Base-by-base conservation (phyloP, 2,797 vertebrate species). In the Periophthalmus magnuspinnatus region DNA sequence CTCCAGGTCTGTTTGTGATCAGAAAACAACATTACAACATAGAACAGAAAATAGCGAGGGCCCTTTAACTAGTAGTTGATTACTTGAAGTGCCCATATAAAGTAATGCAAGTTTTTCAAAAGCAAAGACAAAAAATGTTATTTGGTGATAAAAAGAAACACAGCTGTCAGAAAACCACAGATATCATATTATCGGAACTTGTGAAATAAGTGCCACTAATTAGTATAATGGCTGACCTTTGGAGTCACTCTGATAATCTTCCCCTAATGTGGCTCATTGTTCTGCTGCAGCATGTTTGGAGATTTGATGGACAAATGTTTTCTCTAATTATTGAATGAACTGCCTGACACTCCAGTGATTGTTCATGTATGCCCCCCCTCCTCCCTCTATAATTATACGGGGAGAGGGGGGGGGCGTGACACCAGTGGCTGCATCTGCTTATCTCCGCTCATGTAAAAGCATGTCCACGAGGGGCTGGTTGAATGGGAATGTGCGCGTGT, bases 301-400 rank as follows among this genome's bases (percentile, higher is more conserved):
- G 0, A 54, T 69, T 28, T 13, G 28, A 16, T 22, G 14, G 38
- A 2, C 34, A 74, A 66, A 17, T 64, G 62, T 64, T 70, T 65
- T 69, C 56, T 22, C 59, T 55, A 28, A 77, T 77, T 47, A 64
- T 65, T 62, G 55, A 78, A 1, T 52, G 34, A 64, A 60, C 41
- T 75, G 22, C n/a, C 65, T 48, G 70, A 47, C 56, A 38, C 74
- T 24, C 33, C 9, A 67, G 70, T 36, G 77, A 81, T 69, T 55
- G 41, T 48, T 52, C 41, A 45, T 45, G 13, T 45, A 5, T 5
- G 11, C 41, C 41, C 41, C 41, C 24, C 56, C 56, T 56, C 56
- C 56, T 38, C 41, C 13, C n/a, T 61, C 28, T 73, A 34, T 76
- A 66, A 79, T 61, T 67, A 45, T 11, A 33, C 33, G 28, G 45